Evolutionary conservation across 2,797 vertebrate species (phyloP), one percentile per base, ranked within the genome.

Genomic region (Dromococcyx pavoninus): DNA sequence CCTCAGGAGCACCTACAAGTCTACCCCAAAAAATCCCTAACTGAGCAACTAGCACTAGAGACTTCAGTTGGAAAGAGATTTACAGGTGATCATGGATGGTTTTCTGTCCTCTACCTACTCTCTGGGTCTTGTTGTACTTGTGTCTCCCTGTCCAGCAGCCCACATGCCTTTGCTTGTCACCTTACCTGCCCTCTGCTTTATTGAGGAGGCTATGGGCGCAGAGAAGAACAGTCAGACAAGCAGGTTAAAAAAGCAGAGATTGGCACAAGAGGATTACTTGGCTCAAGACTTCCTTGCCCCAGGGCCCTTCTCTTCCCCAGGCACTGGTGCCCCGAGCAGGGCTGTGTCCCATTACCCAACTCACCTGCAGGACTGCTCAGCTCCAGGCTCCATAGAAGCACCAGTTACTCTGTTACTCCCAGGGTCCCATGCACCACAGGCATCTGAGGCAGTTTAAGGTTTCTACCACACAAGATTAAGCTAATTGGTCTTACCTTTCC

Each of bases 401-500:
- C 41, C 57, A 62, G 25, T 51, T 35, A 35, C 50, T 43, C 30
- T 41, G 25, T 51, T 35, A 35, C 50, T 43, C 30, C 41, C 65
- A 60, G 39, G 18, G 61, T 84, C 73, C 84, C 62, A 39, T 60
- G 74, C 37, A 48, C 10, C 56, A 25, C 69, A 88, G 14, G 33
- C 41, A 61, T 28, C 57, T 19, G 23, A 95, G 53, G 44, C 57
- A 80, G 43, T 71, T 89, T 43, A 83, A 93, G 64, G 62, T 86
- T 94, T 77, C 92, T 84, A 56, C 76, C 84, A 91, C 58, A 73
- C 30, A 70, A 79, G 64, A 93, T 94, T 89, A 94, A 89, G 61
- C 79, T 93, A 85, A 96, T 95, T 88, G 17, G 71, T 70, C 95
- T 94, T 93, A 91, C 80, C 76, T 92, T 96, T 77, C 66, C 33